Percentiles rank a stretch among this genome's conserved stretches.
Evolutionary conservation across 2,888 invertebrate species (phyloP).

Genomic region (Lycia hirtaria): DNA sequence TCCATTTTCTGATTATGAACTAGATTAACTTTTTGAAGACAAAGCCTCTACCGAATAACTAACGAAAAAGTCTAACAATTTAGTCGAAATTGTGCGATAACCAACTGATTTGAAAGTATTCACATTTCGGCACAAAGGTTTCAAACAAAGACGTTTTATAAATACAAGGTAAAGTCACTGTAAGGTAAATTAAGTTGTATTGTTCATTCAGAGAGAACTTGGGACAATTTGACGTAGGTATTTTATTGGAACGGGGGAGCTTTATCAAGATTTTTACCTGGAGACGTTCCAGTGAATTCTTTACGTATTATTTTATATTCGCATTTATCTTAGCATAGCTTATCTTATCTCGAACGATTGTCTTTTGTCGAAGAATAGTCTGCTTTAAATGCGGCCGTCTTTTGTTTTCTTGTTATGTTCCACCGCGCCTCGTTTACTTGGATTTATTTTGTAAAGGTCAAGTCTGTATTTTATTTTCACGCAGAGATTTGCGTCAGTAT

Average conservation of each 20-base stretch:
- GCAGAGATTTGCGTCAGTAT: too few relatives aligned
- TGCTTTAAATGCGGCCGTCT: not conserved
- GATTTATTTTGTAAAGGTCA: not conserved
- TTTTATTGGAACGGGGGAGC: slow-evolving; percentile 29
- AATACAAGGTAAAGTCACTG: slow-evolving; percentile 38
- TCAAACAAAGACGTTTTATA: slow-evolving; percentile 40
- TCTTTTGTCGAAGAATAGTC: slow-evolving; percentile 4
- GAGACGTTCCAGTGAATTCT: slow-evolving; percentile 34
- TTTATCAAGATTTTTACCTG: slow-evolving; percentile 27
- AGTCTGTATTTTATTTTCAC: too few relatives aligned
- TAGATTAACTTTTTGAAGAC: slow-evolving; percentile 6
- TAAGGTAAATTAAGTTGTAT: slow-evolving; percentile 44
- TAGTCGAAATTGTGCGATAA: slow-evolving; percentile 40
- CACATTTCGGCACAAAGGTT: slow-evolving; percentile 43
- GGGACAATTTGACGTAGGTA: slow-evolving; percentile 29
- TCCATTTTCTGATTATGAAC: slow-evolving; percentile 2
- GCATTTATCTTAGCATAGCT: slow-evolving; percentile 6
- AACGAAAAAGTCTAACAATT: slow-evolving; percentile 28
- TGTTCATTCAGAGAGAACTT: slow-evolving; percentile 39
- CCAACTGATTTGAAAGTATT: slow-evolving; percentile 46
- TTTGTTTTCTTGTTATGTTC: not conserved
- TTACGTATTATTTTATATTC: slow-evolving; percentile 11
- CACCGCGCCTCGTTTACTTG: not conserved
- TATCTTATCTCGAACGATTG: slow-evolving; percentile 3
- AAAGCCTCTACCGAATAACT: not conserved